phyloP scores from a whole-genome alignment of 2,888 invertebrate genomes.

The Zaprionus obscuricornis region DNA sequence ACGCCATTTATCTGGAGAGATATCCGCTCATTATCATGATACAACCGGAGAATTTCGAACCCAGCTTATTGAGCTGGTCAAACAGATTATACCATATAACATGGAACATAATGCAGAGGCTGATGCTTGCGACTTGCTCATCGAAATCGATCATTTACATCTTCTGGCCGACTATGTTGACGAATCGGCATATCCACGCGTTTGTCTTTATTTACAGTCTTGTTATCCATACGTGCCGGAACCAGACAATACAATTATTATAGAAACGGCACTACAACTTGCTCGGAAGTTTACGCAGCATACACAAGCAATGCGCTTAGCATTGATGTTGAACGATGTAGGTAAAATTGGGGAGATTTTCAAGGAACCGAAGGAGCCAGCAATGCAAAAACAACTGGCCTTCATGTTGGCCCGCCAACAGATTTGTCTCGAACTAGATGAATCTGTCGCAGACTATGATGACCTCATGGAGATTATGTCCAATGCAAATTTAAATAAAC shows the following conservation, averaged over 20 bases:
- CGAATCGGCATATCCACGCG: constrained; percentile 93
- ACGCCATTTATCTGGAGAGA: constrained; percentile 94
- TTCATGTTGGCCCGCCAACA: constrained; percentile 98
- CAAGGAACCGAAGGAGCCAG: constrained; percentile 90
- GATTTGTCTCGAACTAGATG: constrained; percentile 91
- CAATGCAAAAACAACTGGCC: constrained; percentile 95
- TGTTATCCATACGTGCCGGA: constrained; percentile 98
- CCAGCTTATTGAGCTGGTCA: constrained; percentile 90
- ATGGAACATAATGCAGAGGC: constrained; percentile 99
- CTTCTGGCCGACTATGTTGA: constrained; percentile 94
- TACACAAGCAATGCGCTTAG: constrained; percentile 94
- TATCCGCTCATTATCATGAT: constrained; percentile 92
- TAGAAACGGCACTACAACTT: constrained; percentile 92
- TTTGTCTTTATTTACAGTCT: constrained; percentile 93
- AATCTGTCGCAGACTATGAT: constrained; percentile 87
- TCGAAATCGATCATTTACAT: constrained; percentile 97
- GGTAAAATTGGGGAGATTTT: constrained; percentile 93
- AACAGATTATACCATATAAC: constrained; percentile 96
- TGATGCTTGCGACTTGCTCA: constrained; percentile 98
- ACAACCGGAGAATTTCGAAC: constrained; percentile 84
- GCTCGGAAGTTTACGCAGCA: constrained; percentile 94
- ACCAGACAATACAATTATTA: constrained; percentile 93
- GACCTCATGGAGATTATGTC: constrained; percentile 95
- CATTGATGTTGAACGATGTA: constrained; percentile 94
- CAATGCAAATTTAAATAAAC: constrained; percentile 95